Base-by-base conservation (phyloP, 2,113 vertebrate species). In the Malaclemys terrapin region DNA sequence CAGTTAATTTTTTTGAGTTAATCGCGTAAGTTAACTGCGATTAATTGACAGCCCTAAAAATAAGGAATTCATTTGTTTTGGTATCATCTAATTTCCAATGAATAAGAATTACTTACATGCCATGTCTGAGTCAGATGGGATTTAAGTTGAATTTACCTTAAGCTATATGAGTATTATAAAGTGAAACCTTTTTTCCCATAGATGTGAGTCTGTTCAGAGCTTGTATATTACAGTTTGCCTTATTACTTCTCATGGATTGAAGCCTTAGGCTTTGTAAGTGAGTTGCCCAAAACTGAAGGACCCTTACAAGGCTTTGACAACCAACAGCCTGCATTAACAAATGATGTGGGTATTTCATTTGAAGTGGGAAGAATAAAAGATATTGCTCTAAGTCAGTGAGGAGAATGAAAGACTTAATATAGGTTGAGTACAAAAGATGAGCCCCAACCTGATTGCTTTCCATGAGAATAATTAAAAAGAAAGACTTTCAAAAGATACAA, bases 51-150 rank as follows among this genome's bases (percentile, higher is more conserved):
- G 53, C 53, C 20, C 20, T 54, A 54, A 54, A 54, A 54, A 54
- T 96, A 91, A 91, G 91, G 96, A 90, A 92, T 87, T 95, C 95
- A 95, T 98, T 97, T 96, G 97, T 91, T 81, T 96, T 97, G 45
- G 96, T 96, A 95, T 95, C 80, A 95, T 97, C 95, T 97, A 93
- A 98, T 98, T 98, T 98, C 94, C 97, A 98, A 98, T 98, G 98
- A 98, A 98, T 98, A 98, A 98, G 96, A 98, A 98, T 98, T 97
- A 97, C 95, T 98, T 97, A 97, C 95, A 97, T 97, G 93, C 96
- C 97, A 95, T 97, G 98, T 97, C 93, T 92, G 87, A 94, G 91
- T 97, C 94, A 96, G 93, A 92, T 2, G 1, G 90, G 94, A 95
- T 96, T 97, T 95, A 85, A 93, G 89, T 82, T 94, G 94, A 93